Base-by-base conservation (phyloP, 2,797 vertebrate genomes). In the Malurus leucopterus region DNA sequence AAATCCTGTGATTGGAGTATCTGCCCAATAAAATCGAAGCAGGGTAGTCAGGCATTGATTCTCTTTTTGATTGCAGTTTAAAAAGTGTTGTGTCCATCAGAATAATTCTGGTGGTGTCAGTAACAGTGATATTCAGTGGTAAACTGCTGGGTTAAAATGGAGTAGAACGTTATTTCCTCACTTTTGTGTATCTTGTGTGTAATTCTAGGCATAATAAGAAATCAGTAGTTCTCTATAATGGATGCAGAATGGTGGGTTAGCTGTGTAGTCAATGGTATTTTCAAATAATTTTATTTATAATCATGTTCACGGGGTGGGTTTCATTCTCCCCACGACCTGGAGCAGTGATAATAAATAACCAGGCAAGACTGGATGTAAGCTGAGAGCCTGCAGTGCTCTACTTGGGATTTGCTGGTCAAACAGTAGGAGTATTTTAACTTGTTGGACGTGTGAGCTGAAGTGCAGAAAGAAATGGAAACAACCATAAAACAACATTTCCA, bases 401-500 rank as follows among this genome's bases (percentile, higher is more conserved):
- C 70, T 86, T 61, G 11, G 1, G 61, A 16, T 47, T 73, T 89
- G 63, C 85, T 90, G 69, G 18, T 92, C 61, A 70, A 91, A 89
- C 87, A 91, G 89, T 72, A 90, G 84, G 30, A 75, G 67, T 40
- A 54, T 73, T 91, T 91, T 62, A 81, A 84, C 72, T 88, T 89
- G 5, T 26, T 75, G 75, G 82, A 75, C 1, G 1, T 88, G 76
- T 75, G 75, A 88, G 53, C 91, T 92, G 93, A 93, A 92, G 89
- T 82, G 47, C 43, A 57, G 88, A 73, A 88, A 81, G 80, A 73
- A 91, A 68, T 32, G 76, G 82, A 62, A 95, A 78, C 92, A 77
- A n/a, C 70, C 84, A 50, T 86, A 79, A 89, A 72, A 78, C 65
- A 43, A 74, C 74, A 73, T 69, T 94, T 86, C 84, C 67, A 57